These are phyloP conservation scores for Conopomorpha cramerella DNA, from an alignment of 1,140 invertebrate species.

Conservation along the genomic window DNA sequence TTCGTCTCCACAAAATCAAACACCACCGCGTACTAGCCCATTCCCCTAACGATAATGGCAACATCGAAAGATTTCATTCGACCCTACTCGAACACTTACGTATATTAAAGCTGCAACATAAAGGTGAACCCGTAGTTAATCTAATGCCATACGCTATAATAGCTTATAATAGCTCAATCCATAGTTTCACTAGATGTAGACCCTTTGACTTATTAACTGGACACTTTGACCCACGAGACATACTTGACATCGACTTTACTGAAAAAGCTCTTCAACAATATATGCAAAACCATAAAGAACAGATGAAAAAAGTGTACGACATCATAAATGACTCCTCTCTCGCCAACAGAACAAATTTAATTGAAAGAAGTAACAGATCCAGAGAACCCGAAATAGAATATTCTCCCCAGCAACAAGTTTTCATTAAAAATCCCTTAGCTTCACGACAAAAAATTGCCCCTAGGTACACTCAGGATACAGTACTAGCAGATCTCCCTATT, in stretches of 20 bases:
- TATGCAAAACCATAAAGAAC: not conserved
- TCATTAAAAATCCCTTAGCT: not conserved
- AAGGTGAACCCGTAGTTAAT: slow-evolving; percentile 1
- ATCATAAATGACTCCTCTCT: not conserved
- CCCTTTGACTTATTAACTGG: slow-evolving; percentile 2
- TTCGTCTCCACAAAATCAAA: too few species aligned
- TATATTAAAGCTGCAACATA: slow-evolving; percentile 1
- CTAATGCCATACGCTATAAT: slow-evolving; percentile 3
- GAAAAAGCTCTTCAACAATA: slow-evolving; percentile 2
- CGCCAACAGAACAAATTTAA: not conserved
- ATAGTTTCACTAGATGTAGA: slow-evolving; percentile 4
- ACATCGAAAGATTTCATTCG: slow-evolving; percentile 4
- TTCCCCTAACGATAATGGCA: too few species aligned
- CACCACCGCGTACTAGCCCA: too few species aligned
- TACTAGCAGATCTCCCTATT: not conserved
- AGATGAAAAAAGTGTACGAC: slow-evolving; percentile 1
- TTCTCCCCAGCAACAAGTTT: not conserved
- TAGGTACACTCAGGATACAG: not conserved
- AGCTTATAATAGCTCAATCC: slow-evolving; percentile 4
- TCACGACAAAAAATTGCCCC: slow-evolving; percentile 1
- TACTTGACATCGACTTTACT: not conserved
- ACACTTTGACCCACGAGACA: slow-evolving; percentile 3
- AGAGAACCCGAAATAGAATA: not conserved
- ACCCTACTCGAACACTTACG: slow-evolving; percentile 4
- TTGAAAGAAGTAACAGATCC: not conserved